Percentiles rank a stretch among this genome's conserved stretches.
phyloP scores from a whole-genome alignment of 2,797 vertebrate genomes.

The Phrynocephalus forsythii region DNA sequence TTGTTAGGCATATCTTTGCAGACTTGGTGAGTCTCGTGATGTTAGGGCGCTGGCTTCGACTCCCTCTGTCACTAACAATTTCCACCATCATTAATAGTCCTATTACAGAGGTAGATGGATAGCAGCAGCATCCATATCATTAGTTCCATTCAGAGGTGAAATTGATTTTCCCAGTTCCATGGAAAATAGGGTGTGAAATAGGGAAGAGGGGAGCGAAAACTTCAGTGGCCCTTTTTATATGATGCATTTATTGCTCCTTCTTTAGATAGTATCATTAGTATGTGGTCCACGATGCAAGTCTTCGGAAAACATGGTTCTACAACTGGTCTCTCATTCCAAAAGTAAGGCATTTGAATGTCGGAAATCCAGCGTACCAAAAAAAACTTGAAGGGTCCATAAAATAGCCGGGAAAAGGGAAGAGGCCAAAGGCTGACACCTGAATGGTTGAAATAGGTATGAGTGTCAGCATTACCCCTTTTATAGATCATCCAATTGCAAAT shows the following conservation, averaged over 20 bases:
- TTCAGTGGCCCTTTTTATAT: slow-evolving; percentile 43
- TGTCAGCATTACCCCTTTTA: too few species aligned
- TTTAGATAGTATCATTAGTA: slow-evolving; percentile 64
- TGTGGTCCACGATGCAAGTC: slow-evolving; percentile 61
- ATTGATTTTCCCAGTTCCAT: slow-evolving; percentile 50
- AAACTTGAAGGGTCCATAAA: too few species aligned
- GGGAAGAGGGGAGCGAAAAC: slow-evolving; percentile 48
- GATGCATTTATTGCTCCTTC: slow-evolving; percentile 45
- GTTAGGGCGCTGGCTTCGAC: slow-evolving; percentile 21
- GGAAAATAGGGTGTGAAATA: slow-evolving; percentile 56
- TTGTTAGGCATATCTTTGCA: neutral
- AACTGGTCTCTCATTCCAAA: slow-evolving; percentile 49
- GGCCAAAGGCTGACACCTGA: too few species aligned
- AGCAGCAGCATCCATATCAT: slow-evolving; percentile 38
- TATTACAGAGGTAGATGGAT: slow-evolving; percentile 42
- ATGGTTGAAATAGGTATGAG: too few species aligned
- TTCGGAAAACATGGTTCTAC: slow-evolving; percentile 60
- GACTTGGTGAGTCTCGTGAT: slow-evolving; percentile 6
- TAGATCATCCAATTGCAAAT: too few species aligned
- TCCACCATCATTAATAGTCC: slow-evolving; percentile 30
- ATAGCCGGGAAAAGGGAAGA: too few species aligned
- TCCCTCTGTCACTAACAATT: slow-evolving; percentile 25
- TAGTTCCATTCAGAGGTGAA: slow-evolving; percentile 61
- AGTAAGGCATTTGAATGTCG: slow-evolving; percentile 27
- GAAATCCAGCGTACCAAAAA: neutral